Evolutionary conservation across 2,888 invertebrate species (phyloP).

Genomic region (Nomada fucata): DNA sequence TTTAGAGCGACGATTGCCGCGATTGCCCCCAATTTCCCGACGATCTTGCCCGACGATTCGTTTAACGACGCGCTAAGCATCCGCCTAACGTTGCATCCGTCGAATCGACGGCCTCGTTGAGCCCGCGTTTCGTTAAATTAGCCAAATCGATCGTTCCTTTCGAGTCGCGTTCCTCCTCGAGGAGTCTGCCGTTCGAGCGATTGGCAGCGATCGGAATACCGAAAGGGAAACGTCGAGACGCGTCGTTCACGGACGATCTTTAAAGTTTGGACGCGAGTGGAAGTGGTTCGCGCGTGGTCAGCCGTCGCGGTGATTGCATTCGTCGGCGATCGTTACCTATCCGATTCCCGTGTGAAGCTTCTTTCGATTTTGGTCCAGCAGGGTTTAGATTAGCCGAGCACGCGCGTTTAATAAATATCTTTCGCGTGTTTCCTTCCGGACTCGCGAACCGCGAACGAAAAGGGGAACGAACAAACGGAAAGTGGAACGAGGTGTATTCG

Average conservation of each 20-base stretch:
- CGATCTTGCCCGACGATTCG: not conserved
- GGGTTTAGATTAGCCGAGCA: too few relatives aligned
- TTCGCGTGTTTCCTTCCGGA: not conserved
- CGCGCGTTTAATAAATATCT: too few relatives aligned
- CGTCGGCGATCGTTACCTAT: too few relatives aligned
- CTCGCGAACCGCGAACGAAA: not conserved
- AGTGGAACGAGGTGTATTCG: not conserved
- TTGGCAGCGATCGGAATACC: too few relatives aligned
- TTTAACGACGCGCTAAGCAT: slow-evolving; percentile 14
- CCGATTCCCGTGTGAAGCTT: too few relatives aligned
- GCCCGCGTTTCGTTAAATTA: slow-evolving; percentile 26
- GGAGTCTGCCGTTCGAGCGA: too few relatives aligned
- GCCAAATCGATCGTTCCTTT: slow-evolving; percentile 4
- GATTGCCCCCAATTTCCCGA: slow-evolving; percentile 26
- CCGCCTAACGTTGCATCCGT: not conserved
- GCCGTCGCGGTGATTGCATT: not conserved
- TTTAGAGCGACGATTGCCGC: not conserved
- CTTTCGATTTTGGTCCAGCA: too few relatives aligned
- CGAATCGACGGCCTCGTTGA: slow-evolving; percentile 30
- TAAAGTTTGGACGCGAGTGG: not conserved
- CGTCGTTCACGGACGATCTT: too few relatives aligned
- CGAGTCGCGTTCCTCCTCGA: not conserved
- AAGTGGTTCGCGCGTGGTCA: not conserved
- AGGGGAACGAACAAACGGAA: not conserved
- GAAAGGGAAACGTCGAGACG: too few relatives aligned